phyloP scores from a whole-genome alignment of 2,888 invertebrate genomes.

The Melipona beecheii region DNA sequence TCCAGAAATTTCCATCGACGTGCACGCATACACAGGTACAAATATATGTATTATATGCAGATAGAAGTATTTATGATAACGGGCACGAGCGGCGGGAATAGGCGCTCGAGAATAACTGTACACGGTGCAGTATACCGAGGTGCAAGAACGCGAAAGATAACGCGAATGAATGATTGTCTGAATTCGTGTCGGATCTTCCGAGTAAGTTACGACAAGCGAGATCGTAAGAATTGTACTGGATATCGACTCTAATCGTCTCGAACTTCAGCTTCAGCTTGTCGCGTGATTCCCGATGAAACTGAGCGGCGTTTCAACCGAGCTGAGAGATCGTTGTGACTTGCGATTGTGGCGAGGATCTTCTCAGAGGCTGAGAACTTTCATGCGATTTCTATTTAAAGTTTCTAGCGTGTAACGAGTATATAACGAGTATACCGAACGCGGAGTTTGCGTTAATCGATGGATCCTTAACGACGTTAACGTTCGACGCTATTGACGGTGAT shows the following conservation, averaged over 20 bases:
- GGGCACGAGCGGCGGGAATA: conserved; percentile 39
- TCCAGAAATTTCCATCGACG: conserved; percentile 58
- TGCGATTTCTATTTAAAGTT: not conserved
- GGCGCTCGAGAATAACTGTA: conserved; percentile 65
- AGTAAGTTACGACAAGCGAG: conserved; percentile 59
- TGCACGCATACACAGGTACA: not conserved
- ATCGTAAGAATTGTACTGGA: conserved; percentile 53
- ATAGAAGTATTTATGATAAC: conserved; percentile 51
- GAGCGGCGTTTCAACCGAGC: not conserved
- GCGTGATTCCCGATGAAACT: not conserved
- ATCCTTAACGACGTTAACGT: conserved; percentile 3
- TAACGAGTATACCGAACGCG: not conserved
- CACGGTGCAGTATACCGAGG: conserved; percentile 63
- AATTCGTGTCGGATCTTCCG: conserved; percentile 58
- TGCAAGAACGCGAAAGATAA: conserved; percentile 63
- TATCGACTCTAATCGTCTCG: conserved; percentile 51
- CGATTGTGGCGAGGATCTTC: not conserved
- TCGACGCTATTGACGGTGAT: not conserved
- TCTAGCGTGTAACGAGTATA: not conserved
- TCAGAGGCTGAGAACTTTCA: not conserved
- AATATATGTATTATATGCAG: not conserved
- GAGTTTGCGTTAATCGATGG: not conserved
- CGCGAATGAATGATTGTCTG: conserved; percentile 68
- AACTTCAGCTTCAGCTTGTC: conserved; percentile 25
- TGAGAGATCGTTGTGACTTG: not conserved